Base-by-base conservation (phyloP, 2,797 vertebrate genomes). In the Etheostoma perlongum region DNA sequence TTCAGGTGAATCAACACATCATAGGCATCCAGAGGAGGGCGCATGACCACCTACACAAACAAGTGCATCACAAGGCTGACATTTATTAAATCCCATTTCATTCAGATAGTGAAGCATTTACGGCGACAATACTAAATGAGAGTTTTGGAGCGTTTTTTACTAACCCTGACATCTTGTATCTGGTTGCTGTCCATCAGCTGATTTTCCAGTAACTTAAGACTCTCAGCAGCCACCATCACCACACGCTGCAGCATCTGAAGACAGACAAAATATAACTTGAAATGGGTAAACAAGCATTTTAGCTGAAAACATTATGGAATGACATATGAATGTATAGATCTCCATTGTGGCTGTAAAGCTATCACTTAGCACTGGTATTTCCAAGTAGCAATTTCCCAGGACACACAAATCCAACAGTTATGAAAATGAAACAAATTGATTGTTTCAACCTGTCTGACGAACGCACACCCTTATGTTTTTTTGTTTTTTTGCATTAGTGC, bases 1-100 rank as follows among this genome's bases (percentile, higher is more conserved):
- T 93, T 93, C 79, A 99, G 93, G 91, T 94, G 95, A 88, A 99
- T 98, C 60, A 99, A 88, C 54, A 98, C 96, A 1, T 99, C 98
- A 0, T 97, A 99, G 30, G 91, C 85, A 7, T 99, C 97, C 88
- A 99, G 67, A 16, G 98, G 96, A 36, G 98, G 97, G 25, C 98
- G 97, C 93, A 99, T 96, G 58, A 92, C 91, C 67, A 96, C 95
- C 98, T 99, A 74, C 44, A 67, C 33, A 79, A 60, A 81, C 27
- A 82, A 10, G 14, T 1, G 19, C 3, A 21, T 66, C n/a, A 70
- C 15, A 52, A 4, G 27, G 10, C 10, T 53, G 5, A 72, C 36
- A 4, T 49, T 48, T 57, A n/a, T 42, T 27, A 14, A 40, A 66
- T 54, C 21, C 23, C 0, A 2, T 46, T 61, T 63, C 3, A 2